phyloP scores from a whole-genome alignment of 2,888 invertebrate species.

The Drosophila vallismaia region DNA sequence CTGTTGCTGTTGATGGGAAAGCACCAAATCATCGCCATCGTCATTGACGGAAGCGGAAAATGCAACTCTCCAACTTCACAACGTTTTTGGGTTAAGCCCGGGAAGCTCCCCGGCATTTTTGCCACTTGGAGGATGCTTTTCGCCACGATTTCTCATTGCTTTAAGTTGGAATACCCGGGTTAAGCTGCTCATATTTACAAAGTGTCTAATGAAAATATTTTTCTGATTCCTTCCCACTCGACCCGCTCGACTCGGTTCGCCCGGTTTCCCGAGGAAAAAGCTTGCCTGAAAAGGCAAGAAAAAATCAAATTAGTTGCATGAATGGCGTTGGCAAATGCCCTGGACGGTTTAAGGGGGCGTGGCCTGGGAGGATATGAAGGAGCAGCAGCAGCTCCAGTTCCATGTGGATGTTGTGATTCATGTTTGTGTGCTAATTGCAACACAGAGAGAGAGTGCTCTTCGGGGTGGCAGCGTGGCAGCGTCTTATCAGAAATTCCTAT shows the following conservation, averaged over 20 bases:
- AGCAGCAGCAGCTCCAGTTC: slow-evolving; percentile 9
- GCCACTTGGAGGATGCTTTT: slow-evolving; percentile 5
- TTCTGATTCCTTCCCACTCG: slow-evolving; percentile 17
- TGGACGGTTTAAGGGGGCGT: slow-evolving; percentile 63
- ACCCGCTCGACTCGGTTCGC: background rate
- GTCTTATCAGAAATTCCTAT: slow-evolving; percentile 58
- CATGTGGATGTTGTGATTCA: slow-evolving; percentile 54
- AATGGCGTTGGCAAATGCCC: slow-evolving; percentile 70
- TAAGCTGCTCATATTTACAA: slow-evolving; percentile 75
- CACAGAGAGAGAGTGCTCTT: background rate
- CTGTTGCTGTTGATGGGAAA: background rate
- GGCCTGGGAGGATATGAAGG: slow-evolving; percentile 18
- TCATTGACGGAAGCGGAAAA: slow-evolving; percentile 1
- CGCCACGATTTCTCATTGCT: slow-evolving; percentile 58
- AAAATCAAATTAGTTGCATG: slow-evolving; percentile 76
- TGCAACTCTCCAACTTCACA: slow-evolving; percentile 2
- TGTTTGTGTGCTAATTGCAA: slow-evolving; percentile 71
- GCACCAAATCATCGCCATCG: slow-evolving; percentile 22
- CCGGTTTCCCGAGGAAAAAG: background rate
- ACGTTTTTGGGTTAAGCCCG: slow-evolving; percentile 2
- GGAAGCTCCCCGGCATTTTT: slow-evolving; percentile 1
- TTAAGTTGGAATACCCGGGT: slow-evolving; percentile 44
- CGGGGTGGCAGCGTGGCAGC: background rate
- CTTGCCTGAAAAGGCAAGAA: slow-evolving; percentile 46
- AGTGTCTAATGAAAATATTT: slow-evolving; percentile 78